Evolutionary conservation across 1,140 invertebrate genomes (phyloP).

Genomic region (Pemphigus obesinymphae): DNA sequence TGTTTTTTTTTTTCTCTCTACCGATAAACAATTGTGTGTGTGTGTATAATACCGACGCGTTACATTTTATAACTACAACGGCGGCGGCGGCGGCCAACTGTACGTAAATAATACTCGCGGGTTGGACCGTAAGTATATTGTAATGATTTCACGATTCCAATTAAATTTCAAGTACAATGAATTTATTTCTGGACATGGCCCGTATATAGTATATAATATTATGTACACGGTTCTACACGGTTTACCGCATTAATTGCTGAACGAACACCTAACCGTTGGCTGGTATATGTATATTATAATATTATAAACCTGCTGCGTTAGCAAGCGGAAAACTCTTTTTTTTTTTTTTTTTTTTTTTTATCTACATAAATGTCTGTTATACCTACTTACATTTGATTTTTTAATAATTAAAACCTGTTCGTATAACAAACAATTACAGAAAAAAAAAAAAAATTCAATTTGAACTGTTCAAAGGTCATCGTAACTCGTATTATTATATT

Average conservation of each 20-base stretch:
- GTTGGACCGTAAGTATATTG: background rate
- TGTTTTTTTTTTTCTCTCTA: background rate
- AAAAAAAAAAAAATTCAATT: background rate
- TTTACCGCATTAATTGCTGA: background rate
- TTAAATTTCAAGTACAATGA: background rate
- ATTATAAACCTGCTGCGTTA: no score
- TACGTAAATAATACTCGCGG: no score
- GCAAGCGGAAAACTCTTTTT: no score
- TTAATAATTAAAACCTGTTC: background rate
- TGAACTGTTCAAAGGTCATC: background rate
- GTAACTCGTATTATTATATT: no score
- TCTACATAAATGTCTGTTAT: no score
- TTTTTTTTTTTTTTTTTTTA: no score
- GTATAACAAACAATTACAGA: no score
- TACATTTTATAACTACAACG: no score
- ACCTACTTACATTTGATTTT: no score
- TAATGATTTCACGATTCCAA: background rate
- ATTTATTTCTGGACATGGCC: no score
- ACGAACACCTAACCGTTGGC: background rate
- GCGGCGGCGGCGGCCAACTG: no score
- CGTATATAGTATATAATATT: background rate
- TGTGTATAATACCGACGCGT: no score
- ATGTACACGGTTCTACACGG: background rate
- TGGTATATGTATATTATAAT: background rate
- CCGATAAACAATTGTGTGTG: conserved; percentile 7